phyloP scores from a whole-genome alignment of 2,113 vertebrate genomes.

The Ageneiosus marmoratus region DNA sequence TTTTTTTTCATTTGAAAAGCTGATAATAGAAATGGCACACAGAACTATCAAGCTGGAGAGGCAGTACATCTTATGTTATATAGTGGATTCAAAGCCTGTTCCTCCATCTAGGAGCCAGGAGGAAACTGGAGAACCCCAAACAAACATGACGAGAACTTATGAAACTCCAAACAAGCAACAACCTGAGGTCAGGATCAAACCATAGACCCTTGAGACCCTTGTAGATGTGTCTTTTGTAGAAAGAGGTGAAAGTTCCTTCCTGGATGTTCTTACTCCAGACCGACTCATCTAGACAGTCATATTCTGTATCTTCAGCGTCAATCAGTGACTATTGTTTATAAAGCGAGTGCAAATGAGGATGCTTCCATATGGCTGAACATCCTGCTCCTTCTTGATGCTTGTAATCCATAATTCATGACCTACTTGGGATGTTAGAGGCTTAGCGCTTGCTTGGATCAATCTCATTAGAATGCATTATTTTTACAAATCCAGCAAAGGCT shows the following conservation, averaged over 20 bases:
- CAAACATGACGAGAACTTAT: not conserved
- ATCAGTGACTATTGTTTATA: not conserved
- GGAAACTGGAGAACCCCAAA: too few relatives aligned
- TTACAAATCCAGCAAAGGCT: not conserved
- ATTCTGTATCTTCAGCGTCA: not conserved
- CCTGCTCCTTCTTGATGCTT: not conserved
- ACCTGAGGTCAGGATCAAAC: too few relatives aligned
- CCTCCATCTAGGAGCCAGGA: too few relatives aligned
- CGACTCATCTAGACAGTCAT: not conserved
- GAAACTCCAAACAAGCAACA: not conserved
- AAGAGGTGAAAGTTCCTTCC: not conserved
- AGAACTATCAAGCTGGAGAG: not conserved
- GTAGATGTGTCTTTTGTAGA: not conserved
- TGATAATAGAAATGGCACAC: not conserved
- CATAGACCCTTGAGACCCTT: not conserved
- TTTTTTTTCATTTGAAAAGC: too few relatives aligned
- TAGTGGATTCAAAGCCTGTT: not conserved
- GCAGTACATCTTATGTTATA: not conserved
- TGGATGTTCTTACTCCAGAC: not conserved
- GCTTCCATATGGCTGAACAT: not conserved
- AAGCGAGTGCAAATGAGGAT: accelerated
- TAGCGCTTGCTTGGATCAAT: not conserved
- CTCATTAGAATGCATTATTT: not conserved
- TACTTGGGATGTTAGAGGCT: not conserved
- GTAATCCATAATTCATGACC: not conserved